These are phyloP conservation scores for Calephelis virginiensis DNA, from an alignment of 1,140 invertebrate species.

Conservation along the genomic window DNA sequence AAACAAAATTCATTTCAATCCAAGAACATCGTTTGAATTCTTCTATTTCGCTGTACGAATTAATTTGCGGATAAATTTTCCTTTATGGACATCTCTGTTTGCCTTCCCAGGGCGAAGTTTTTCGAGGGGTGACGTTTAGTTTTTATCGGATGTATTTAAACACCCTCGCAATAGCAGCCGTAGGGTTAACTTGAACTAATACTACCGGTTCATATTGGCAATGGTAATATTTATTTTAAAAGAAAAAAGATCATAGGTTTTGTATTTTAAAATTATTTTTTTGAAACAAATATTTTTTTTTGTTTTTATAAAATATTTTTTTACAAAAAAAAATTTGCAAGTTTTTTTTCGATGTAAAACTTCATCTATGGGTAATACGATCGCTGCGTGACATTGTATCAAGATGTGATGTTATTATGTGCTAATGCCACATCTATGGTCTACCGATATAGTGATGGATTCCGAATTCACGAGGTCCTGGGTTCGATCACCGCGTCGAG, in stretches of 20 bases:
- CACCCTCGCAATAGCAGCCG: constrained; percentile 28
- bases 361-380: too few species aligned
- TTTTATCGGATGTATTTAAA: constrained; percentile 76
- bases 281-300: too few species aligned
- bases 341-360: too few species aligned
- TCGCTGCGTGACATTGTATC: too few species aligned
- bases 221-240: constrained; percentile 24
- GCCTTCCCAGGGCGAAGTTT: constrained; percentile 51
- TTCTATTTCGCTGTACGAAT: constrained; percentile 68
- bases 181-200: constrained; percentile 67
- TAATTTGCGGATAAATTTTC: constrained; percentile 77
- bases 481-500: too few species aligned
- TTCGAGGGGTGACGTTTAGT: constrained; percentile 58
- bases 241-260: constrained; percentile 1
- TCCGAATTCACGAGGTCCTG: too few species aligned
- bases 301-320: too few species aligned
- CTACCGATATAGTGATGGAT: too few species aligned
- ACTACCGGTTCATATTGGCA: constrained; percentile 60
- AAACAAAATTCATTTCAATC: constrained; percentile 5
- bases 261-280: background rate
- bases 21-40: constrained; percentile 4
- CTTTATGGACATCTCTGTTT: constrained; percentile 66
- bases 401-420: too few species aligned
- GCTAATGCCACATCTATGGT: too few species aligned
- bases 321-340: too few species aligned